These are phyloP conservation scores for Forbesichthys papilliferus DNA, from an alignment of 2,113 vertebrate species.

Conservation along the genomic window DNA sequence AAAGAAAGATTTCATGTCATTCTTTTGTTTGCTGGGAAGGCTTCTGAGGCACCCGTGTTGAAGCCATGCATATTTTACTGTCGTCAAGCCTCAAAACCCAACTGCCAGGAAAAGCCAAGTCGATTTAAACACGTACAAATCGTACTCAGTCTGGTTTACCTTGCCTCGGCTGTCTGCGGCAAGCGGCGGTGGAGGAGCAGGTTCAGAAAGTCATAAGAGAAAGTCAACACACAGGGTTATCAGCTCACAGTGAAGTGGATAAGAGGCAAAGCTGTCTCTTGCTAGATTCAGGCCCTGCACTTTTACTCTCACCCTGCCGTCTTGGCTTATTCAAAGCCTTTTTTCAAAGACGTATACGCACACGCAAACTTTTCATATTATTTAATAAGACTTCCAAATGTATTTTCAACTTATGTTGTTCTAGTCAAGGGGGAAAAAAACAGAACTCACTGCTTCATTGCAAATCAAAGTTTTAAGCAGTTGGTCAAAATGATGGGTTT, in stretches of 20 bases:
- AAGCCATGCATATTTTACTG: constrained; percentile 67
- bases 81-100: constrained; percentile 58
- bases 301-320: neutral
- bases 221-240: too few relatives aligned
- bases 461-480: constrained; percentile 28
- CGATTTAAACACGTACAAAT: constrained; percentile 60
- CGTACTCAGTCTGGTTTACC: constrained; percentile 39
- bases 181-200: neutral
- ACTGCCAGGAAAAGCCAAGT: constrained; percentile 49
- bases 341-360: neutral
- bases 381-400: constrained; percentile 33
- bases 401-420: constrained; percentile 39
- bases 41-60: constrained; percentile 54
- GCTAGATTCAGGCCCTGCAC: too few relatives aligned
- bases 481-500: constrained; percentile 25
- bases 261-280: too few relatives aligned
- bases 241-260: too few relatives aligned
- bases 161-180: constrained; percentile 6
- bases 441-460: constrained; percentile 15
- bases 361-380: neutral
- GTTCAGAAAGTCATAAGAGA: constrained; percentile 41
- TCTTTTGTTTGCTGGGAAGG: constrained; percentile 52
- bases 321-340: neutral
- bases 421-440: constrained; percentile 30
- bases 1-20: constrained; percentile 73